Evolutionary conservation across 2,888 invertebrate species (phyloP), one percentile per base, ranked within the genome.

Genomic region (Drosophila monieri): DNA sequence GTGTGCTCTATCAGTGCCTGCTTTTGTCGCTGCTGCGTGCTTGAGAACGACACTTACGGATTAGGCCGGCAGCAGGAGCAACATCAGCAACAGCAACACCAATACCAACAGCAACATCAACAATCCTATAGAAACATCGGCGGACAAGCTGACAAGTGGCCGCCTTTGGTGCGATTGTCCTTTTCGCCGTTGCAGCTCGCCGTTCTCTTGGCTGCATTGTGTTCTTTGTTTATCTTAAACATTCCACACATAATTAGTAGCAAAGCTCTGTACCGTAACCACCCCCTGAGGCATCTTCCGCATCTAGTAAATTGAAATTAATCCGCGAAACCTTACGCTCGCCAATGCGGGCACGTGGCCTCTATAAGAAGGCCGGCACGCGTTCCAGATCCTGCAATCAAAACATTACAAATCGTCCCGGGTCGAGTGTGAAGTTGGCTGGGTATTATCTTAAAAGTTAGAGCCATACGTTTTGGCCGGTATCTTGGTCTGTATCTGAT

Each of bases 281-380:
- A 35, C 39, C 37, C 58, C 9, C n/a, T 23, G 15, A 4, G 10
- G 10, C 21, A 5, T 44, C 30, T 18, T 35, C 54, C 67, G 64
- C 46, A 61, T 60, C 78, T 61, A 64, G 85, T 78, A 89, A 89
- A 90, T 90, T 90, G 88, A 89, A 87, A 85, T 80, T 89, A 89
- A 90, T 90, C 90, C 85, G 76, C 73, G 76, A 85, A 89, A 85
- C 88, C 88, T 87, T 89, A 88, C 79, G 83, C 74, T 74, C 35
- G 25, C 70, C 85, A 88, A 77, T 78, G 88, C 78, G 72, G 76
- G 74, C 88, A 88, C 88, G 88, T 88, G 88, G 61, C 80, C 68
- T 67, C 23, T 32, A 14, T 23, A 58, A 64, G 43, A 30, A 51
- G 25, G 41, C 25, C 25, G 59, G 46, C 76, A 73, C 54, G 83